Conservation (phyloP, 2,888 invertebrate genomes). For the Tolmerus cingulatus region DNA sequence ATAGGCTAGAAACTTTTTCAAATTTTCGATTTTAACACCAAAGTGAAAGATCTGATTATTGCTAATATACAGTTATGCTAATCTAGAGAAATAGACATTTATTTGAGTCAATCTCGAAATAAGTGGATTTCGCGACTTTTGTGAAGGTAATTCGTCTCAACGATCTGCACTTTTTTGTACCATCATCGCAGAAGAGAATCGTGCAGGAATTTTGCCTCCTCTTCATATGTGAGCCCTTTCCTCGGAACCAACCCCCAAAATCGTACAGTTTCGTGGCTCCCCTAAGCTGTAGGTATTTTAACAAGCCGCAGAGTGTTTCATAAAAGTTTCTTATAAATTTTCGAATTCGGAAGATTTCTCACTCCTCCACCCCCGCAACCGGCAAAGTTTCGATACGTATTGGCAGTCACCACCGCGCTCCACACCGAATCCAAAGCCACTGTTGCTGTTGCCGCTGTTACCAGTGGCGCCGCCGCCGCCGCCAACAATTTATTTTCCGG, state of each 20-base stretch:
- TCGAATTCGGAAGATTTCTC: conserved; percentile 13
- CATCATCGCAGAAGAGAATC: not conserved
- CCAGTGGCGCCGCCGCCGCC: not conserved
- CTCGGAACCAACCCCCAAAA: not conserved
- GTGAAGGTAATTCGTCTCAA: not conserved
- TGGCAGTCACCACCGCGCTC: not conserved
- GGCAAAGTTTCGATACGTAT: not conserved
- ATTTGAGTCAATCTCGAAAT: not conserved
- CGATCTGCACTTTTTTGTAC: not conserved
- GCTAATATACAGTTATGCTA: too few species aligned
- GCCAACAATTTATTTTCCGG: not conserved
- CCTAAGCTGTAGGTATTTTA: not conserved
- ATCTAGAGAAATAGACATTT: not conserved
- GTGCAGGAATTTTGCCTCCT: not conserved
- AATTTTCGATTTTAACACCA: too few species aligned
- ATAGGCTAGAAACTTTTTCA: too few species aligned
- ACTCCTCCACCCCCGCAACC: not conserved
- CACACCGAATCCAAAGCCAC: not conserved
- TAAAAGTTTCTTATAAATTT: conserved; percentile 23
- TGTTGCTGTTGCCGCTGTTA: not conserved
- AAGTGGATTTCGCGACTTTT: not conserved
- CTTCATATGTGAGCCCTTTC: not conserved
- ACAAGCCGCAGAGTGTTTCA: conserved; percentile 17
- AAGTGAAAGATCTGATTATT: too few species aligned
- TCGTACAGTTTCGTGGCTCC: not conserved